Evolutionary conservation across 1,140 invertebrate species (phyloP), one percentile per base, ranked within the genome.

Genomic region (Mactra quadrangularis): DNA sequence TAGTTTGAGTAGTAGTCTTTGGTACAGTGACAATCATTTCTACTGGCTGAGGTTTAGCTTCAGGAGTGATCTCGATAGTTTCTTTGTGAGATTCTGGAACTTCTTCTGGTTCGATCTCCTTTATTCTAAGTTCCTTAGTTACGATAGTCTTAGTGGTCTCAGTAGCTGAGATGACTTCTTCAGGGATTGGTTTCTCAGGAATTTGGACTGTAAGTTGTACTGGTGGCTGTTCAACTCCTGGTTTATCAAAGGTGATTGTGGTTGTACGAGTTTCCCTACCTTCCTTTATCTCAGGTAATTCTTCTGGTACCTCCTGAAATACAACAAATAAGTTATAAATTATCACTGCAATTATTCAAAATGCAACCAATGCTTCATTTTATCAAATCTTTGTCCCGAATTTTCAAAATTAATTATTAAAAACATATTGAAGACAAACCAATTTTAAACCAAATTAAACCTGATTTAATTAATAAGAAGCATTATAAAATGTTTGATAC

Each of bases 21-120:
- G 87, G 86, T n/a, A 88, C 59, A 17, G 77, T 83, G n/a, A 91
- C 77, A 15, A 89, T 55, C 60, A 88, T 77, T 66, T 86, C 71
- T 7, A 90, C 78, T 38, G 89, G 87, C 59, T 86, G 68, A 53
- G 83, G 89, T 29, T 79, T 47, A 38, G 53, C n/a, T 45, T 86
- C 78, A 31, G 85, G 78, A 9, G 84, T 75, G 38, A 91, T 91
- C 75, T 90, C 90, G 41, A 91, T 91, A 19, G 90, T 91, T 77
- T 91, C 90, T 35, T 78, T 87, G 53, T 91, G 90, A n/a, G 77
- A 53, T 68, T 85, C 72, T 31, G 83, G 64, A 15, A 71, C 50
- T 1, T 53, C 76, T 47, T 83, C 64, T 6, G 55, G 62, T 50
- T 83, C 66, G 0, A 84, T 53, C 9, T 60, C 70, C 11, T 52